Evolutionary conservation across 1,140 invertebrate genomes (phyloP), one percentile per base, ranked within the genome.

Genomic region (Pachyrhynchus sulphureomaculatus): DNA sequence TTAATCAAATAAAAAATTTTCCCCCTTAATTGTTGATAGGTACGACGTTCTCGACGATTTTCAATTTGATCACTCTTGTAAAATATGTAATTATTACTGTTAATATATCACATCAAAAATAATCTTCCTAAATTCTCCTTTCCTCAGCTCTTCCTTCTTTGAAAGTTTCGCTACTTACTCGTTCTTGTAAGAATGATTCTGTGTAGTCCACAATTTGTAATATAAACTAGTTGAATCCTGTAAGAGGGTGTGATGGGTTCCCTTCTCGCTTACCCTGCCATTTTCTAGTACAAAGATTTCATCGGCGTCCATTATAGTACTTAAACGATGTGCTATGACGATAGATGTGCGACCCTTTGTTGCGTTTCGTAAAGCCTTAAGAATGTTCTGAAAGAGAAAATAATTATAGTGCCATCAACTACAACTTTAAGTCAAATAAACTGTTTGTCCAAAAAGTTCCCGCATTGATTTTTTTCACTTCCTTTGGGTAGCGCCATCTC

Each of bases 251-350:
- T 77, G 58, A 73, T 99, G 96, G 2, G 82, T 88, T 17, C 96
- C 96, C 29, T 83, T 78, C 76, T 99, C 96, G 0, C 83, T 83
- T 5, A 99, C 81, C 57, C 65, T 67, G 1, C 96, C 96, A 65
- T 89, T 82, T 66, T 94, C 85, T 53, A 99, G 75, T 2, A 99
- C 96, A 17, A 98, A 83, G 75, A 99, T 99, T 78, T 96, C 88
- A 80, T 99, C 96, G 0, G 95, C 94, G 77, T 99, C 95, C 68
- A 95, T 91, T 0, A 99, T 91, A 0, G 96, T 99, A 5, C 95
- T 96, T 2, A 99, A 81, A 33, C 96, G 84, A 79, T 99, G 97
- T 42, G 97, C 97, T 66, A 99, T 99, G 67, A 96, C 96, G 62
- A 99, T 94, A 1, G 95, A 96, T 0, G 97, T 99, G 51, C 90